Evolutionary conservation across 2,797 vertebrate species (phyloP).

Genomic region (Microcaecilia unicolor): DNA sequence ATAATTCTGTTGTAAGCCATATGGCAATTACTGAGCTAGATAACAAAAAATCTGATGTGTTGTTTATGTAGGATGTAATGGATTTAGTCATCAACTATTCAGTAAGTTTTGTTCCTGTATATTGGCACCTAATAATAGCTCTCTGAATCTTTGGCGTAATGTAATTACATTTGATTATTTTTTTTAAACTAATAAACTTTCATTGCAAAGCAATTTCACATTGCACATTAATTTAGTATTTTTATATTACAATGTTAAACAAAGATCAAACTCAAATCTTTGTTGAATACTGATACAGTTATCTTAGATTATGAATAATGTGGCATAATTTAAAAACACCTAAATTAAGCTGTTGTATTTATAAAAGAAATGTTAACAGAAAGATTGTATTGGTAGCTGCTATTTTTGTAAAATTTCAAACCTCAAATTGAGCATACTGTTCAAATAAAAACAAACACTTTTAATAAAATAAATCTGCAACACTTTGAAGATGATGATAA

Average conservation of each 20-base stretch:
- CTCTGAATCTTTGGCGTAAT: constrained; percentile 3
- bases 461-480: too few species aligned
- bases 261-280: not conserved
- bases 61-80: not conserved
- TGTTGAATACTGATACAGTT: not conserved
- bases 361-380: too few species aligned
- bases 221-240: constrained; percentile 12
- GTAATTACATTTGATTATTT: not conserved
- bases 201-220: constrained; percentile 8
- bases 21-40: too few species aligned
- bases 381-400: too few species aligned
- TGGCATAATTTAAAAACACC: constrained; percentile 6
- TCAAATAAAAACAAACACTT: too few species aligned
- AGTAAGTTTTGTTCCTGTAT: not conserved
- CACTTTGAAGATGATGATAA: too few species aligned
- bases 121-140: constrained; percentile 2
- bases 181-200: constrained; percentile 7
- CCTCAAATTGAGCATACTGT: too few species aligned
- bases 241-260: not conserved
- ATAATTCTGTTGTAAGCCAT: too few species aligned
- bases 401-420: too few species aligned
- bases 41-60: too few species aligned
- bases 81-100: not conserved
- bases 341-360: too few species aligned
- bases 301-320: constrained; percentile 16